Base-by-base conservation (phyloP, 2,888 invertebrate species). In the Caenorhabditis virilis region DNA sequence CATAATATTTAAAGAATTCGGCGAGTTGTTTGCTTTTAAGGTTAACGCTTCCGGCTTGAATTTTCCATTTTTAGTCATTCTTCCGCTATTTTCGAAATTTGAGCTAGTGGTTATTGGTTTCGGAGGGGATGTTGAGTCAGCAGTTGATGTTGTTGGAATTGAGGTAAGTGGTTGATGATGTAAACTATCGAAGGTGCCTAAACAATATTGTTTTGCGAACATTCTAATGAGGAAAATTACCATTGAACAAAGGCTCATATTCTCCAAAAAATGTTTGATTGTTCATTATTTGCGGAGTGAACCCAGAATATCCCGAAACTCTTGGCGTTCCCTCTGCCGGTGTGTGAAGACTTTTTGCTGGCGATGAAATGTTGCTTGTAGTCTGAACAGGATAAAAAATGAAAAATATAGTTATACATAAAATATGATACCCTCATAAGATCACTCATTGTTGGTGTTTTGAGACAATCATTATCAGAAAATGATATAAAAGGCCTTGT, bases 361-460 rank as follows among this genome's bases (percentile, higher is more conserved):
- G 72, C 1, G 69, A 69, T 11, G 51, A 46, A 5, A 66, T 20
- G 0, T 64, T 53, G 7, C 64, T 69, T 0, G 72, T 69, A 0
- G 72, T 72, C 56, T 71, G 56, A 27, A 57, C 54, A 26, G n/a
- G n/a, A 36, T 36, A 11, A 11, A n/a, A 36, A 13, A 11, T 36
- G 7, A 4, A 11, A 36, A 36, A 36, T 11, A 36, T 11, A 9
- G 6, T 13, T 6, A 9, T 30, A 9, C 30, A 36, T 11, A 52
- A 26, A 42, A 46, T 46, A 4, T 4, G 5, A 27, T 11, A 65
- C 68, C 43, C 67, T 71, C 1, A 74, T 48, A 71, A 76, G 71
- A 52, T 76, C 76, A 39, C 66, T 70, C 73, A 76, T 72, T 0
- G 76, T 76, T 9, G 76, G 76, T 16, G 76, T 76, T 59, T 74